phyloP scores from a whole-genome alignment of 2,797 vertebrate species.

The Pterois miles region DNA sequence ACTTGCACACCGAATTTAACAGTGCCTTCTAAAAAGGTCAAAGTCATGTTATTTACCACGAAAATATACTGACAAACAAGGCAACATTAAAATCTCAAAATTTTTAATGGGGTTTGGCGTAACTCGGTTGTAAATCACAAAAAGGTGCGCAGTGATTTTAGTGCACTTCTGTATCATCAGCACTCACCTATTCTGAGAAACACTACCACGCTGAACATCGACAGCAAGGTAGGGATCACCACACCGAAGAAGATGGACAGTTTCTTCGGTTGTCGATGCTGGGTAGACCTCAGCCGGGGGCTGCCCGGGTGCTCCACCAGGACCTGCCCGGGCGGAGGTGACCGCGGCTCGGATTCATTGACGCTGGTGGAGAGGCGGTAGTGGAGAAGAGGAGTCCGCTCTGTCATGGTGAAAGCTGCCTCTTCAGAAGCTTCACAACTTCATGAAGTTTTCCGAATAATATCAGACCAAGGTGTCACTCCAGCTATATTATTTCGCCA shows the following conservation, averaged over 20 bases:
- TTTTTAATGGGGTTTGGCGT: background rate
- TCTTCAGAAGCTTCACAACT: background rate
- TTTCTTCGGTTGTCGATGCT: slow-evolving; percentile 72
- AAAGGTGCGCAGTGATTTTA: background rate
- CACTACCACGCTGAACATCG: slow-evolving; percentile 94
- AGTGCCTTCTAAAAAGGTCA: accelerated
- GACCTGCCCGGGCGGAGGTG: slow-evolving; percentile 42
- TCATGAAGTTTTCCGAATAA: background rate
- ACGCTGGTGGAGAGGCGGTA: slow-evolving; percentile 86
- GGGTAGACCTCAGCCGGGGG: slow-evolving; percentile 32
- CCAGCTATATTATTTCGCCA: no score
- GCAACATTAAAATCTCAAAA: background rate
- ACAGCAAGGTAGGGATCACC: slow-evolving; percentile 91
- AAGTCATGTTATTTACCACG: no score
- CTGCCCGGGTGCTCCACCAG: slow-evolving; percentile 41
- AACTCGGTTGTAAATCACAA: accelerated
- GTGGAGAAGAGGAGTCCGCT: slow-evolving; percentile 88
- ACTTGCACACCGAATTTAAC: background rate
- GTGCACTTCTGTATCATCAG: accelerated
- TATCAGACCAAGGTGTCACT: background rate
- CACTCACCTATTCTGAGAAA: slow-evolving; percentile 91
- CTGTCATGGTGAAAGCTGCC: slow-evolving; percentile 72
- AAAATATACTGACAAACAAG: accelerated
- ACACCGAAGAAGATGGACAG: slow-evolving; percentile 92
- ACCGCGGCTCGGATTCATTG: slow-evolving; percentile 74